These are phyloP conservation scores for Antennarius maculatus DNA, from an alignment of 2,797 vertebrate genomes.

Conservation along the genomic window DNA sequence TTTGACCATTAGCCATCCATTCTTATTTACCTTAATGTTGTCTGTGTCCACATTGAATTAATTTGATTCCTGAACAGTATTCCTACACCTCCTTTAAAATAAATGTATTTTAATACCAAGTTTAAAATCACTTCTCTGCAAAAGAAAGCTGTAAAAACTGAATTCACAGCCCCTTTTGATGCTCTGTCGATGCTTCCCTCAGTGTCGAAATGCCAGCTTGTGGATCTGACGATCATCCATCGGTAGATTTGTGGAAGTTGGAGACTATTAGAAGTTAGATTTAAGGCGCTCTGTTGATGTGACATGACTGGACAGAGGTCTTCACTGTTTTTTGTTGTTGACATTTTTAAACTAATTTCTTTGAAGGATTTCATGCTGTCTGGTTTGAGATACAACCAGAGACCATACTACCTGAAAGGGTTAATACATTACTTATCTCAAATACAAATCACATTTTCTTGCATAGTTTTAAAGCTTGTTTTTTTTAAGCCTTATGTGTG, in stretches of 20 bases:
- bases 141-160: background rate
- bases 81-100: background rate
- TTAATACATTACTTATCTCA: background rate
- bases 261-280: background rate
- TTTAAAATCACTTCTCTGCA: background rate
- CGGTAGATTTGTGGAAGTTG: background rate
- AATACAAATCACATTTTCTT: background rate
- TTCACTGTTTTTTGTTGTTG: background rate
- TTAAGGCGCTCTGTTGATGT: background rate
- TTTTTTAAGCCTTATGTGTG: background rate
- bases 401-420: background rate
- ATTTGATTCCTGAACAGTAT: background rate
- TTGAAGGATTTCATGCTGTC: background rate
- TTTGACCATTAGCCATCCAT: no score
- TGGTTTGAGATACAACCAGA: conserved; percentile 20
- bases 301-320: background rate
- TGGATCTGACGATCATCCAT: background rate
- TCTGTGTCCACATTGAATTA: background rate
- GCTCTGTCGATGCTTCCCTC: background rate
- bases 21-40: background rate
- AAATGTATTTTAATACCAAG: background rate
- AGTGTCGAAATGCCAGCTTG: background rate
- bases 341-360: background rate
- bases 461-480: background rate
- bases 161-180: background rate